Conservation (phyloP, 2,113 vertebrate species). For the Hemiscyllium ocellatum region DNA sequence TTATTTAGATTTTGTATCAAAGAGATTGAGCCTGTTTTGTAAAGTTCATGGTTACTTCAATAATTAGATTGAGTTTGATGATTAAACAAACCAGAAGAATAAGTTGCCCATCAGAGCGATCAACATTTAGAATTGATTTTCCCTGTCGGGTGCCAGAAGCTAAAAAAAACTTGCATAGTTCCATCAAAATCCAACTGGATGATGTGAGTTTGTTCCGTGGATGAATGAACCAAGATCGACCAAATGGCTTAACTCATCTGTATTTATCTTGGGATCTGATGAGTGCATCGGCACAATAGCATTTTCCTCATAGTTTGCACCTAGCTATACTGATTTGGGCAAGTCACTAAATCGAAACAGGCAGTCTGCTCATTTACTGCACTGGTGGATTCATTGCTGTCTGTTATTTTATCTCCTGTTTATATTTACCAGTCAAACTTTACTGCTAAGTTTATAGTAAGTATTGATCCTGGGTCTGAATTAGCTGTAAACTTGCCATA, state of each 20-base stretch:
- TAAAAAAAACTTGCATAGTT: not conserved
- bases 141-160: not conserved
- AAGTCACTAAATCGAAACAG: constrained; percentile 19
- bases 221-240: not conserved
- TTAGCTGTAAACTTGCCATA: not conserved
- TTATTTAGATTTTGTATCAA: not conserved
- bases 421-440: constrained; percentile 25
- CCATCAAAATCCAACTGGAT: not conserved
- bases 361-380: not conserved
- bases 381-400: constrained; percentile 1
- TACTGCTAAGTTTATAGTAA: not conserved
- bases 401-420: constrained; percentile 36
- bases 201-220: not conserved
- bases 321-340: not conserved
- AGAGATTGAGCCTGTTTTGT: not conserved
- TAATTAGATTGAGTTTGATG: not conserved
- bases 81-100: not conserved
- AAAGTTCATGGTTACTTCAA: not conserved
- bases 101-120: not conserved
- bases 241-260: constrained; percentile 16
- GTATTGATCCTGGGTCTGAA: constrained; percentile 23
- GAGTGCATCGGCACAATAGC: not conserved
- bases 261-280: not conserved
- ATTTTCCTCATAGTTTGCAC: not conserved
- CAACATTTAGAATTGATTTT: not conserved